Evolutionary conservation across 2,888 invertebrate genomes (phyloP), one percentile per base, ranked within the genome.

Genomic region (Oegoconia quadripuncta): DNA sequence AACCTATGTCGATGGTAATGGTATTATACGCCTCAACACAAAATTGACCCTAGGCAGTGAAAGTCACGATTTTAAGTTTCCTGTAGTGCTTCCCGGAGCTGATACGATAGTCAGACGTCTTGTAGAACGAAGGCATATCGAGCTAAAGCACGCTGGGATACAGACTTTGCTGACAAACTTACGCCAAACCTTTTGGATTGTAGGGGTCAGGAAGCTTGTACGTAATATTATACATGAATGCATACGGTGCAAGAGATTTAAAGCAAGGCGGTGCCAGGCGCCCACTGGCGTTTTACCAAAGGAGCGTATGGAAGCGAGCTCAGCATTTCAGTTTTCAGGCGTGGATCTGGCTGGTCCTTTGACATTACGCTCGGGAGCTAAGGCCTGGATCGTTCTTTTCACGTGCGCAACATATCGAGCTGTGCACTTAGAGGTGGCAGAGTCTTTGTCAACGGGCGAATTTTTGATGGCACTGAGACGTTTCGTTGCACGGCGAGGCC

Each of bases 341-440:
- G 35, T 37, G 8, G 44, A 40, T 34, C 15, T 44, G 7, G 37
- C 44, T 1, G 40, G 40, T 9, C 44, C 44, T 13, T 29, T 44
- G 14, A n/a, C 14, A 1, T 12, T 43, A 17, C 16, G 14, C 6
- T 25, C 28, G 1, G 26, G 34, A 1, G 7, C 26, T 2, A 44
- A 44, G 18, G 14, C 26, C 15, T 44, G 40, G 43, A 37, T 44
- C 3, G 43, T 37, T 2, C 34, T 43, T 3, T 43, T 39, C 13
- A 39, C 43, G 0, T 40, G 40, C 12, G 40, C 41, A 3, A 33
- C 33, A 9, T 44, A 34, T 22, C 30, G 43, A 1, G 43, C 43
- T 2, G 17, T 44, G 5, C 40, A 44, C 12, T 16, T 44, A 12
- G 37, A 40, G 31, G 22, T 40, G 1, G 27, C 22, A 6, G 28